Conservation (phyloP, 2,797 vertebrate species). For the Craterocephalus amniculus region DNA sequence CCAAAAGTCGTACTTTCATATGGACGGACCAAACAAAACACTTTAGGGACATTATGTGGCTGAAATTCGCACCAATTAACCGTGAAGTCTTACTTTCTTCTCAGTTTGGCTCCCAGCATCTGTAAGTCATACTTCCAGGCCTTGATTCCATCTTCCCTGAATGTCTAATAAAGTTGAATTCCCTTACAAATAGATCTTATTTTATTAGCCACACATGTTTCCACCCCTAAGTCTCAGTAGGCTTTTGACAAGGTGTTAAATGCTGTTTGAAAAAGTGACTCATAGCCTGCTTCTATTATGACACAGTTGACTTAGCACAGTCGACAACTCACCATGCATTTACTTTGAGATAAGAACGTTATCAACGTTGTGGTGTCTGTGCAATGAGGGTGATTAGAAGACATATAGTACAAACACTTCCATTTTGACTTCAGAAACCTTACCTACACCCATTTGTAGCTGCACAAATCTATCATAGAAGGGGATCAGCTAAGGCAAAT, state of each 20-base stretch:
- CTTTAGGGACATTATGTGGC: not conserved
- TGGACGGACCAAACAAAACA: not conserved
- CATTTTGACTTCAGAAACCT: conserved; percentile 79
- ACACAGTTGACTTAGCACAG: conserved; percentile 70
- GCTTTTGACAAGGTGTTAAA: conserved; percentile 71
- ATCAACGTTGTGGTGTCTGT: conserved; percentile 70
- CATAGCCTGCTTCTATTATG: conserved; percentile 62
- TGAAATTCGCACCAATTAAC: conserved; percentile 8
- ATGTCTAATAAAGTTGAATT: conserved; percentile 34
- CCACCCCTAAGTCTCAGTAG: conserved; percentile 7
- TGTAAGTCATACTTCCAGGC: conserved; percentile 1
- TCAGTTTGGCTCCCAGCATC: conserved; percentile 8
- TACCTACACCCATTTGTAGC: conserved; percentile 75
- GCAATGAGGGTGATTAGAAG: conserved; percentile 83
- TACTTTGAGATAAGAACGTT: conserved; percentile 69
- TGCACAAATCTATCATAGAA: conserved; percentile 80
- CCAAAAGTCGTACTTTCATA: not conserved
- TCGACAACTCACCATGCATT: conserved; percentile 71
- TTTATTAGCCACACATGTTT: conserved; percentile 53
- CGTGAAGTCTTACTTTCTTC: not conserved
- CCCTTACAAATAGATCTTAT: conserved; percentile 35
- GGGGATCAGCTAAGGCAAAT: conserved; percentile 80
- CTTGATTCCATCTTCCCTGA: conserved; percentile 12
- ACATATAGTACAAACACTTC: conserved; percentile 78
- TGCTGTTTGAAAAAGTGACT: conserved; percentile 59